phyloP scores from a whole-genome alignment of 1,140 invertebrate species.

The Hyposmocoma kahamanoa region DNA sequence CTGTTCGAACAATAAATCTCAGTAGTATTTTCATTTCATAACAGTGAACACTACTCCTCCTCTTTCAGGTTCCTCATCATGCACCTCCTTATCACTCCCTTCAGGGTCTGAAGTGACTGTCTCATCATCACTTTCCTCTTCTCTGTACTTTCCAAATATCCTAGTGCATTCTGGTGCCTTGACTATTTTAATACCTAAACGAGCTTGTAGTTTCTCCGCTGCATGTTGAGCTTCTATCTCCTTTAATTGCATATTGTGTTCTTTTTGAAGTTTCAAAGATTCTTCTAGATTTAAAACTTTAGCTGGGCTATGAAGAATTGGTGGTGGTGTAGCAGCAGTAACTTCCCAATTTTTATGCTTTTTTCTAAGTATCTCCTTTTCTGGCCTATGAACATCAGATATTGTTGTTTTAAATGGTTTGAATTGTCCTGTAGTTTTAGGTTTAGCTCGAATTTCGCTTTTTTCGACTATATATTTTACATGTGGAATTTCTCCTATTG shows the following conservation, averaged over 20 bases:
- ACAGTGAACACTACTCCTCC: constrained; percentile 61
- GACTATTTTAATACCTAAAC: constrained; percentile 43
- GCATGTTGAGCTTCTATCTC: constrained; percentile 55
- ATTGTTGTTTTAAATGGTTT: constrained; percentile 80
- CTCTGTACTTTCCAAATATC: constrained; percentile 47
- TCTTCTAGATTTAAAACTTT: constrained; percentile 75
- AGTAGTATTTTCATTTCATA: constrained; percentile 37
- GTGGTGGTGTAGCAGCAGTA: constrained; percentile 80
- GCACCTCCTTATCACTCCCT: constrained; percentile 56
- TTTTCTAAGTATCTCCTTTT: constrained; percentile 76
- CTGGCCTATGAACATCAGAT: constrained; percentile 76
- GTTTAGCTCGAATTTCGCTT: constrained; percentile 63
- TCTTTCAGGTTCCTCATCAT: constrained; percentile 61
- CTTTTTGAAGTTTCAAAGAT: constrained; percentile 75
- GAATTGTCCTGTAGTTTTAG: constrained; percentile 65
- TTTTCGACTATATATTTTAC: constrained; percentile 77
- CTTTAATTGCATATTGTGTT: constrained; percentile 55
- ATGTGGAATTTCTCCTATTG: constrained; percentile 74
- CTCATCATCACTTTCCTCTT: constrained; percentile 50
- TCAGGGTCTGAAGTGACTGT: constrained; percentile 43
- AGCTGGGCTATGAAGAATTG: constrained; percentile 72
- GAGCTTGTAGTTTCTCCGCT: constrained; percentile 45
- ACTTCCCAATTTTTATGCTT: constrained; percentile 79
- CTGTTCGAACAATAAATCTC: neutral
- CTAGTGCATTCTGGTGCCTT: constrained; percentile 31